Conservation (phyloP, 1,140 invertebrate species). For the Ceratitis capitata region DNA sequence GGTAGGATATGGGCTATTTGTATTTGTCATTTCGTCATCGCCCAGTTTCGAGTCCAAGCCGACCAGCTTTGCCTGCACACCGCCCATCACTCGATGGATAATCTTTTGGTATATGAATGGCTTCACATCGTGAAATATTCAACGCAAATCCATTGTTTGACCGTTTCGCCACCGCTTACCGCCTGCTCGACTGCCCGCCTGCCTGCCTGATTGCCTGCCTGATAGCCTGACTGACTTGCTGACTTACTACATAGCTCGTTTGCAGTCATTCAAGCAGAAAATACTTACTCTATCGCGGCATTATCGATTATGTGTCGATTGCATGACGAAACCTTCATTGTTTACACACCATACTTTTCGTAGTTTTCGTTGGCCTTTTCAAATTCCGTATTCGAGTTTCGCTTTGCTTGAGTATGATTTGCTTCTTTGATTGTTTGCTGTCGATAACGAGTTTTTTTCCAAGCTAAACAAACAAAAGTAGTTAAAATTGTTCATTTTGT, state of each 20-base stretch:
- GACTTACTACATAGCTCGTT: background rate
- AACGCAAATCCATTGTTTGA: conserved; percentile 17
- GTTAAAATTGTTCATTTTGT: background rate
- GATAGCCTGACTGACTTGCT: background rate
- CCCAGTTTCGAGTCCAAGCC: no score
- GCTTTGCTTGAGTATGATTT: background rate
- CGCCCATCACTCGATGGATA: no score
- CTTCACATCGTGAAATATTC: no score
- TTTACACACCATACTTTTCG: background rate
- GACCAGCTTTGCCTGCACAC: no score
- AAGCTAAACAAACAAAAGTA: background rate
- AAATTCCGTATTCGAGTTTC: background rate
- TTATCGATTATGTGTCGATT: conserved; percentile 29
- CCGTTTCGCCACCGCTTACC: background rate
- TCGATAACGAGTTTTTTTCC: conserved; percentile 7
- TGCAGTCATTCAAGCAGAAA: background rate
- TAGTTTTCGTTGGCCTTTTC: conserved; percentile 7
- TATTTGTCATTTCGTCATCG: no score
- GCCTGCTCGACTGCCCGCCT: no score
- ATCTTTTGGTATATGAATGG: no score
- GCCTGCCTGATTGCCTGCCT: no score
- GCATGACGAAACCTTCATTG: background rate
- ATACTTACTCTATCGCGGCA: background rate
- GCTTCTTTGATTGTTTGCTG: background rate
- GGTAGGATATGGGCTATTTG: no score